Evolutionary conservation across 2,113 vertebrate genomes (phyloP), one percentile per base, ranked within the genome.

Genomic region (Burhinus oedicnemus): DNA sequence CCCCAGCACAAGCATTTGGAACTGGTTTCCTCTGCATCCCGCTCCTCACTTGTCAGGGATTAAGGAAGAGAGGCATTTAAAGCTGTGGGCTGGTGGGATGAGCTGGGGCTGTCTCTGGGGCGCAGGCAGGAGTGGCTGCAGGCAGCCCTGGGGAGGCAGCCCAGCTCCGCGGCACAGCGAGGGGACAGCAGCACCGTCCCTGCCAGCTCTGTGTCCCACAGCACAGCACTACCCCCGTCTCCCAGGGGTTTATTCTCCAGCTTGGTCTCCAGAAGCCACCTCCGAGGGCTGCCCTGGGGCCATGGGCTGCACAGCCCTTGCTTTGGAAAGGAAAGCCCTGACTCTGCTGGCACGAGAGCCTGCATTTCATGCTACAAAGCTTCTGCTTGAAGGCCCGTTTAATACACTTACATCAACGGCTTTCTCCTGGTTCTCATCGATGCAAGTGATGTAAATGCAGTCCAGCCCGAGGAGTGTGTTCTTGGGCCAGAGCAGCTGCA

Each of bases 401-500:
- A 78, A 81, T 36, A 75, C 27, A 18, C 54, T 54, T 70, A 30
- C 38, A 36, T 81, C 68, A 89, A 32, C 13, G 90, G 76, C 76
- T 87, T 92, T 60, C 85, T 90, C 64, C 76, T 70, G 23, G 8
- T 78, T 92, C 83, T 81, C 88, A 55, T 21, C 75, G 88, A 71
- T 55, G 49, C 29, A 11, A 85, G 55, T 15, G 65, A 65, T 71
- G 77, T 22, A 62, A 92, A 88, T 51, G 60, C 30, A 92, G 47
- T 19, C 40, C 70, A 77, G 70, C 76, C 52, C 69, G 49, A n/a
- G 34, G 49, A 81, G 55, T 5, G 38, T 77, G 65, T 14, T 87
- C 36, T 51, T 16, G 69, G 71, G 77, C 81, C 78, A 76, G 57
- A 77, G 70, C 86, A 95, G 95, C 83, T 97, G 95, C 34, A 40